These are phyloP conservation scores for Lepus americanus DNA, from an alignment of 2,113 vertebrate species.

Conservation along the genomic window DNA sequence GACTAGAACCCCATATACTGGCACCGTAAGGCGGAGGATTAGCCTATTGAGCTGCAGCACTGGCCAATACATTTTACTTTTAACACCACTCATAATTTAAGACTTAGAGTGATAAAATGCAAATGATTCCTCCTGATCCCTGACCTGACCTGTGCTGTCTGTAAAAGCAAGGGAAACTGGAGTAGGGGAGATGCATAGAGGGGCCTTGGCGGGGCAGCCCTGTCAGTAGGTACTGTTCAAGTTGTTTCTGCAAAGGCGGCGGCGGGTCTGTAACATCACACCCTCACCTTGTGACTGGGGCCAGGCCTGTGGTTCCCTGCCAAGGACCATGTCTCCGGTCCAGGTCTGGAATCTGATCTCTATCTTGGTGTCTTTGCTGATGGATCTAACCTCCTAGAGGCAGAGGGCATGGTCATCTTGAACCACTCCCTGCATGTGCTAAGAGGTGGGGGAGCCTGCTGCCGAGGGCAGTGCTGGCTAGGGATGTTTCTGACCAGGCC, in stretches of 20 bases:
- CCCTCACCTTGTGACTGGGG: not conserved
- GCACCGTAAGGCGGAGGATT: no score
- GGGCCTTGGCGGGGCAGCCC: not conserved
- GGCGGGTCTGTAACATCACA: not conserved
- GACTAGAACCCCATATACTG: no score
- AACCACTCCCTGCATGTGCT: fast-evolving
- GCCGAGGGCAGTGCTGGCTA: no score
- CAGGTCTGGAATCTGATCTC: not conserved
- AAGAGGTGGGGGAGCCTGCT: not conserved
- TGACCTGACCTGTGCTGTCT: not conserved
- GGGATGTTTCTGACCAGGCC: not conserved
- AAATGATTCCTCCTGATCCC: not conserved
- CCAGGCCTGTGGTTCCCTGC: not conserved
- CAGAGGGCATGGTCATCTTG: not conserved
- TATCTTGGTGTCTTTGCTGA: slow-evolving; percentile 29
- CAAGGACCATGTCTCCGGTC: not conserved
- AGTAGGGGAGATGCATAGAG: not conserved
- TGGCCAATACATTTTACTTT: not conserved
- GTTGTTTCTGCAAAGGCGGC: not conserved
- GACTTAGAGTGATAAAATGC: not conserved
- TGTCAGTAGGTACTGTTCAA: not conserved
- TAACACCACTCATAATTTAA: not conserved
- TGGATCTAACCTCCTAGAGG: not conserved
- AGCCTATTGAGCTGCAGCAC: no score
- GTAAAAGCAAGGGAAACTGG: not conserved